phyloP scores from a whole-genome alignment of 2,797 vertebrate genomes.

The Florisuga fusca region DNA sequence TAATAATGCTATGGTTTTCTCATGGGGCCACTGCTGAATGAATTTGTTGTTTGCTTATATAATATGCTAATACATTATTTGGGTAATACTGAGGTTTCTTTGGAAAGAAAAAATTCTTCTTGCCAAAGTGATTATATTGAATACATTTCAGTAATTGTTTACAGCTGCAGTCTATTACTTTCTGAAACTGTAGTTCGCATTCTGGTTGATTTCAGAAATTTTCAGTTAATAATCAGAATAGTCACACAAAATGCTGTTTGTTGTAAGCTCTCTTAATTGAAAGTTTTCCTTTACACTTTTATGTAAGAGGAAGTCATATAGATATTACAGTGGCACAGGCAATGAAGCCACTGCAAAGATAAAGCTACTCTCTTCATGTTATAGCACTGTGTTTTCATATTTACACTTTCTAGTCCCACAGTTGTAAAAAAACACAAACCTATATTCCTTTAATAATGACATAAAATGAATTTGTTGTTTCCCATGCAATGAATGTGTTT shows the following conservation, averaged over 20 bases:
- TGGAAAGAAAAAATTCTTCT: background rate
- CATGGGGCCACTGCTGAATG: background rate
- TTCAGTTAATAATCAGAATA: background rate
- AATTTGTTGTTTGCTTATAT: background rate
- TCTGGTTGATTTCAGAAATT: background rate
- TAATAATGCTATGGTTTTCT: background rate
- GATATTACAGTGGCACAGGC: background rate
- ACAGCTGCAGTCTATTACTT: background rate
- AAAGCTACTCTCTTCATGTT: background rate
- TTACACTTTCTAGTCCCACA: background rate
- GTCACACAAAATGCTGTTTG: background rate
- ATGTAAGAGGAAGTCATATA: background rate
- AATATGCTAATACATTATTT: background rate
- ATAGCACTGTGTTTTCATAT: background rate
- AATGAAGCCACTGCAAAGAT: background rate
- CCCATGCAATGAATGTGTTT: background rate
- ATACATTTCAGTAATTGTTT: background rate
- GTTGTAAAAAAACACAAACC: background rate
- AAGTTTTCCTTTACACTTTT: background rate
- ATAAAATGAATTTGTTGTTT: background rate
- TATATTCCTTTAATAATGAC: background rate
- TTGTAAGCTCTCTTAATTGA: background rate
- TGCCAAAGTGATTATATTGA: background rate
- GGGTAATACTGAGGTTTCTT: background rate
- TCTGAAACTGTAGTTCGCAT: background rate